Evolutionary conservation across 2,797 vertebrate species (phyloP).

Genomic region (Leptatherina wallacei): DNA sequence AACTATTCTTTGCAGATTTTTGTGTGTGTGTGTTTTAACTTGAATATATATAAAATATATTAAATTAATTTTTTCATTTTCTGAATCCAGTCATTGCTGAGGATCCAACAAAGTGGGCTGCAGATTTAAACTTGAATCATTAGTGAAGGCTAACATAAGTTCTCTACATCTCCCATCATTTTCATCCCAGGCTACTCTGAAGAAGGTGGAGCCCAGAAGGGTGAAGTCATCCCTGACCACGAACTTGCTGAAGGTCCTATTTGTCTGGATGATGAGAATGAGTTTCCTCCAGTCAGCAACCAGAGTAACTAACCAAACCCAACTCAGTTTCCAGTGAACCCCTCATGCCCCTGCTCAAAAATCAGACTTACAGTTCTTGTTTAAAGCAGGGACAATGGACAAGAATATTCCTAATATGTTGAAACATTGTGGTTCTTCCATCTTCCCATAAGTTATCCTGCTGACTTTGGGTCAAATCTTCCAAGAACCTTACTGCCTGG

Average conservation of each 20-base stretch:
- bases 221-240: conserved; percentile 93
- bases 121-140: background rate
- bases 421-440: conserved; percentile 19
- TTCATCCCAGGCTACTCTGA: conserved; percentile 89
- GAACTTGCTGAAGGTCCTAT: conserved; percentile 92
- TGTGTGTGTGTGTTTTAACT: background rate
- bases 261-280: conserved; percentile 93
- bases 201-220: conserved; percentile 90
- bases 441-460: conserved; percentile 39
- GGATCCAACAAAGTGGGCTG: too few relatives aligned
- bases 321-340: background rate
- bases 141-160: background rate
- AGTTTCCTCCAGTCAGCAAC: conserved; percentile 94
- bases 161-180: background rate
- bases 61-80: too few relatives aligned
- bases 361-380: conserved; percentile 32
- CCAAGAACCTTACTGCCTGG: conserved; percentile 44
- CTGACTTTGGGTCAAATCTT: conserved; percentile 55
- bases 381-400: conserved; percentile 44
- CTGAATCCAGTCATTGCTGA: too few relatives aligned
- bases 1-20: background rate
- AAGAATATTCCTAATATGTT: conserved; percentile 42
- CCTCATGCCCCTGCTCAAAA: conserved; percentile 16
- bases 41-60: background rate
- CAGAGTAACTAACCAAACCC: conserved; percentile 83